Evolutionary conservation across 2,797 vertebrate genomes (phyloP).

Genomic region (Columba guinea): DNA sequence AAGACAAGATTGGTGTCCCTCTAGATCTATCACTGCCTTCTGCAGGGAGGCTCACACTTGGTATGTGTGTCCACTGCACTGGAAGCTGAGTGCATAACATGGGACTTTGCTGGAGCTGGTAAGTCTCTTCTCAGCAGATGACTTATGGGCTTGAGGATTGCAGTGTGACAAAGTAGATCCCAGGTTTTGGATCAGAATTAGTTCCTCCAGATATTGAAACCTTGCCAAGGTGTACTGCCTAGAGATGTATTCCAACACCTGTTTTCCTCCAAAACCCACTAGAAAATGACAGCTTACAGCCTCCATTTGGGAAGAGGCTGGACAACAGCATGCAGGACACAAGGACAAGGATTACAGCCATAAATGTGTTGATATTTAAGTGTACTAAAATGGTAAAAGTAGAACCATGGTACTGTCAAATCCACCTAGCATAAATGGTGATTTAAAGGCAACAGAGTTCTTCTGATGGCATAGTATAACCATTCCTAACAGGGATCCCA

Average conservation of each 20-base stretch:
- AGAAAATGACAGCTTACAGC: not conserved
- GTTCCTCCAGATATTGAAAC: not conserved
- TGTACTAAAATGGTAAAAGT: not conserved
- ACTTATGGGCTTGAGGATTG: not conserved
- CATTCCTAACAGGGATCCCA: not conserved
- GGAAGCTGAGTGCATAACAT: not conserved
- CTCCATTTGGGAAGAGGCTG: not conserved
- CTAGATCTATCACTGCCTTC: not conserved
- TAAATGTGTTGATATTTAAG: not conserved
- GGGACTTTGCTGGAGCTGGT: not conserved
- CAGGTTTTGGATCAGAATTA: not conserved
- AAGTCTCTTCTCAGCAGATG: not conserved
- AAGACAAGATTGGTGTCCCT: not conserved
- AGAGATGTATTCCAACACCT: not conserved
- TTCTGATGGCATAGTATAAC: not conserved
- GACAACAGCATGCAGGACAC: not conserved
- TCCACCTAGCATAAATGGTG: not conserved
- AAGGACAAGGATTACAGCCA: not conserved
- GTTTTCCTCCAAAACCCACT: not conserved
- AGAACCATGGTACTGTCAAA: not conserved
- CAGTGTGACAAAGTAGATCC: not conserved
- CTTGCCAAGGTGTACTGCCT: not conserved
- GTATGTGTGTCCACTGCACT: not conserved
- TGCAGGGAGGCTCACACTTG: not conserved
- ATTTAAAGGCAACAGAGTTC: not conserved